These are phyloP conservation scores for Monochamus saltuarius DNA, from an alignment of 1,140 invertebrate genomes.

Conservation along the genomic window DNA sequence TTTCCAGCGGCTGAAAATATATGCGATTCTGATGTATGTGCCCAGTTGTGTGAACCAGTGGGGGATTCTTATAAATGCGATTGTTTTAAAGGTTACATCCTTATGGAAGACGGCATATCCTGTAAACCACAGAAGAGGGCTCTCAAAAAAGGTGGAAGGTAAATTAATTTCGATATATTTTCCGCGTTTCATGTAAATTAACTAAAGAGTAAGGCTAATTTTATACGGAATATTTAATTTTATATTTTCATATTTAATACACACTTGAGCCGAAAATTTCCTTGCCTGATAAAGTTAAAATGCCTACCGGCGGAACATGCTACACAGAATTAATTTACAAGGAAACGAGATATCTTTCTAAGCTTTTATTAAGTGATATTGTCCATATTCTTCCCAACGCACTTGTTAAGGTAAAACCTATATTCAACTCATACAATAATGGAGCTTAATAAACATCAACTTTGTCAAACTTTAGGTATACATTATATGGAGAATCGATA, in stretches of 20 bases:
- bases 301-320: no score
- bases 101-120: constrained; percentile 61
- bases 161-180: constrained; percentile 9
- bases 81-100: constrained; percentile 66
- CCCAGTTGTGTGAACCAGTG: constrained; percentile 70
- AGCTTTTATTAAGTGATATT: no score
- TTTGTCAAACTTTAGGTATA: background rate
- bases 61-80: constrained; percentile 71
- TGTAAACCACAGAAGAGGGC: constrained; percentile 53
- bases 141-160: constrained; percentile 32
- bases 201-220: no score
- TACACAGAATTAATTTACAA: no score
- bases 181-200: constrained; percentile 6
- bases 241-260: no score
- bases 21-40: constrained; percentile 70
- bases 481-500: constrained; percentile 3
- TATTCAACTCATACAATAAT: no score
- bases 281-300: no score
- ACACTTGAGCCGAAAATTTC: no score
- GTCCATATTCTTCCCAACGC: no score
- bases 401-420: no score
- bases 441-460: no score
- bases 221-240: background rate
- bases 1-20: constrained; percentile 57
- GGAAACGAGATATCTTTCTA: no score